Evolutionary conservation across 2,888 invertebrate genomes (phyloP).

Genomic region (Chalcis sispes): DNA sequence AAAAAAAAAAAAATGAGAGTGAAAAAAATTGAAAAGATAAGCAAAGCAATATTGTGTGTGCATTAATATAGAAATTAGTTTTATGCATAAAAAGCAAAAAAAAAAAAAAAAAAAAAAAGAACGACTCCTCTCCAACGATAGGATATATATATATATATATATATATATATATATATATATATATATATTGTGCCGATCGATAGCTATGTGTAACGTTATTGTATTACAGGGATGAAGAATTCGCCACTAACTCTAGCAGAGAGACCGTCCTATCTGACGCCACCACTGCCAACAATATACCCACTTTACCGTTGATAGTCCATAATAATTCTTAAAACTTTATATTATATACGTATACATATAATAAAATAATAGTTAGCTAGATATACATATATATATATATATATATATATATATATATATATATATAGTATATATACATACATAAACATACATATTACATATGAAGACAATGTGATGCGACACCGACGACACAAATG

Average conservation of each 20-base stretch:
- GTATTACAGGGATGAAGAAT: conserved; percentile 75
- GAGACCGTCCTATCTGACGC: conserved; percentile 74
- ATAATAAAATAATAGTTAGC: not conserved
- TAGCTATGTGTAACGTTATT: conserved; percentile 73
- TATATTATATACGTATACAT: not conserved
- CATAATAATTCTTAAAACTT: conserved; percentile 61
- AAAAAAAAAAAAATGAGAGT: too few species aligned
- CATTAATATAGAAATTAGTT: too few species aligned
- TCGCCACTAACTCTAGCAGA: conserved; percentile 75
- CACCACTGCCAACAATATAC: conserved; percentile 73
- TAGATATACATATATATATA: not conserved
- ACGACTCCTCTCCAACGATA: not conserved
- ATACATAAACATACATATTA: too few species aligned
- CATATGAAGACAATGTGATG: too few species aligned
- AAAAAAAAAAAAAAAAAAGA: not conserved
- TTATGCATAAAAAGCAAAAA: not conserved
- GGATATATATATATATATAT: too few species aligned
- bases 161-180: too few species aligned
- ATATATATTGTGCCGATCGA: conserved; percentile 65
- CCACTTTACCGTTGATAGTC: conserved; percentile 70
- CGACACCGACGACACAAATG: too few species aligned
- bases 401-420: too few species aligned
- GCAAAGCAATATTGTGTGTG: too few species aligned
- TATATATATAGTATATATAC: too few species aligned
- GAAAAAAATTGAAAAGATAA: too few species aligned